Percentiles rank a stretch among this genome's conserved stretches.
These are phyloP conservation scores for Rhadinocentrus ornatus DNA, from an alignment of 2,797 vertebrate species.

Conservation along the genomic window DNA sequence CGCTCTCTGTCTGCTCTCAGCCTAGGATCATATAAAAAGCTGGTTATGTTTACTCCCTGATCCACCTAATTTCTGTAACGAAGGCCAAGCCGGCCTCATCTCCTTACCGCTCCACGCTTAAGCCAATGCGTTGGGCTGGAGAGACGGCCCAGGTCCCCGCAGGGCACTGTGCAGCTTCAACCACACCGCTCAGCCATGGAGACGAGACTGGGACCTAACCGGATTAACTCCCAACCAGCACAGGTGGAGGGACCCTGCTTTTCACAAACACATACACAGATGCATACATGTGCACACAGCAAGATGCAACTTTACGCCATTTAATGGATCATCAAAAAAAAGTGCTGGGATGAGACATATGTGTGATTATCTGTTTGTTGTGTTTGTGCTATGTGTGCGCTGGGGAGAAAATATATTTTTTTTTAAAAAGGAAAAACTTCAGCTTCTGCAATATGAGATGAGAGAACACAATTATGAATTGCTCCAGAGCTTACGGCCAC, in stretches of 20 bases:
- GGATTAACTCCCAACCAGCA: conserved; percentile 88
- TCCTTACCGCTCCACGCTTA: conserved; percentile 86
- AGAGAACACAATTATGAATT: conserved; percentile 81
- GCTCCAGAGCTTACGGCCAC: conserved; percentile 76
- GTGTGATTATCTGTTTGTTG: conserved; percentile 52
- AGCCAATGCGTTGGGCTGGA: conserved; percentile 85
- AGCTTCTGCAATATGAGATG: conserved; percentile 78
- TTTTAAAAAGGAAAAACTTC: conserved; percentile 64
- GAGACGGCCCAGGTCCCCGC: conserved; percentile 78
- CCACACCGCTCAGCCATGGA: conserved; percentile 65
- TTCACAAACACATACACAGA: conserved; percentile 52
- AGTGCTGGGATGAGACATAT: conserved; percentile 70
- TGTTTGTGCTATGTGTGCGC: conserved; percentile 49
- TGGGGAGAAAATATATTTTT: conserved; percentile 42
- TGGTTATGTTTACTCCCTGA: conserved; percentile 95
- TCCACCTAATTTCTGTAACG: conserved; percentile 95
- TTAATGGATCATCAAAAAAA: conserved; percentile 82
- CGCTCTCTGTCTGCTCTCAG: conserved; percentile 69
- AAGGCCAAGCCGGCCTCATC: conserved; percentile 88
- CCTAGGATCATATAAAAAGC: conserved; percentile 90
- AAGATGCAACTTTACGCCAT: conserved; percentile 85
- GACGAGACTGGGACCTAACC: conserved; percentile 84
- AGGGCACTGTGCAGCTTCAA: conserved; percentile 68
- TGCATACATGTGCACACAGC: conserved; percentile 61
- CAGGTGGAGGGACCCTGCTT: conserved; percentile 76